Evolutionary conservation across 2,797 vertebrate genomes (phyloP), one percentile per base, ranked within the genome.

Genomic region (Ctenopoma kingsleyae): DNA sequence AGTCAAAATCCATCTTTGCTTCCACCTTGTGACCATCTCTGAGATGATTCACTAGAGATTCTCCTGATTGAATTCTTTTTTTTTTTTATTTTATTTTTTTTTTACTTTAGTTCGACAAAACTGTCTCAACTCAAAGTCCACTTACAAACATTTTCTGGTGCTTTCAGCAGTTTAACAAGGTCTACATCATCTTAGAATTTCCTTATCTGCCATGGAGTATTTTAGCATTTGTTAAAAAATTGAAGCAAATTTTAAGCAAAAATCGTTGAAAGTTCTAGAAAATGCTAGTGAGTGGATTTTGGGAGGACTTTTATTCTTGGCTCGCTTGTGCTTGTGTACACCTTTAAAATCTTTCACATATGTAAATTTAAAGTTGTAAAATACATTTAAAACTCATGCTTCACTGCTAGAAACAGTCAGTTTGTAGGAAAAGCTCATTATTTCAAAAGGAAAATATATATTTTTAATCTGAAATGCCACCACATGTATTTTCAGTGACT

Each of bases 21-120:
- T 61, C 68, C 74, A 67, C 49, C 47, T 32, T 25, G 66, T 71
- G 78, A 30, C 7, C 36, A 43, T 56, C 12, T 23, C 36, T 57
- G 56, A 74, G 32, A 56, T 3, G 15, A 11, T 43, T 17, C 13
- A 13, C 6, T 15, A 0, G 4, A 67, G 1, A 48, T 25, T 40
- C 10, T 17, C 9, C 48, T 5, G 16, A 20, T 0, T n/a, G n/a
- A 23, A n/a, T 4, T 12, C 19, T 27, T 27, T 27, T 2, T 25
- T 25, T 25, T 25, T 25, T 25, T 25, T 25, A 4, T 25, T 25
- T 25, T 2, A 25, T 23, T 23, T 17, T 19, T 13, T 52, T 19
- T 35, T 6, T 2, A 44, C 10, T 6, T n/a, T 27, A 36, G n/a
- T 50, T 48, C n/a, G 10, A 38, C 13, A 25, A 22, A 59, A 35